Conservation (phyloP, 2,888 invertebrate genomes). For the Papilio demoleus region DNA sequence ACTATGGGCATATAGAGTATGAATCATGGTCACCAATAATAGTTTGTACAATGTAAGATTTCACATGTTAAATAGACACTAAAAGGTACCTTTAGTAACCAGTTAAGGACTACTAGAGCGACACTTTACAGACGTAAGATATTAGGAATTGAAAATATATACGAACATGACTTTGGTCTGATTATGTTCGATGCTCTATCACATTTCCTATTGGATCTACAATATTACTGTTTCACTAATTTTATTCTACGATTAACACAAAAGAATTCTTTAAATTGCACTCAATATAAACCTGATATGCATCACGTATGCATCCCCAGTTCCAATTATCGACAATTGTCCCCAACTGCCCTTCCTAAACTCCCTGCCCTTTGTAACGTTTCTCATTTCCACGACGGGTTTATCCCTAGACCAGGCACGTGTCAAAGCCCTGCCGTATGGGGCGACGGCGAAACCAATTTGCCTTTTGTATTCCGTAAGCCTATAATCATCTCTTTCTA, state of each 20-base stretch:
- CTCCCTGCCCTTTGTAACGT: conserved; percentile 45
- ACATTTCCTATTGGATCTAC: not conserved
- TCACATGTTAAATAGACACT: no score
- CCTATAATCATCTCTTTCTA: conserved; percentile 54
- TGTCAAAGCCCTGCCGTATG: conserved; percentile 68
- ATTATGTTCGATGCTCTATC: conserved; percentile 41
- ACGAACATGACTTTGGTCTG: not conserved
- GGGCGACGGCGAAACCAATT: conserved; percentile 71
- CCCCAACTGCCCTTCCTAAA: conserved; percentile 39
- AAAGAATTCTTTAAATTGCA: conserved; percentile 7
- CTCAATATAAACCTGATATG: conserved; percentile 16
- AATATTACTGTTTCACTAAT: not conserved
- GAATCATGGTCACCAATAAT: no score
- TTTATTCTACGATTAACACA: not conserved
- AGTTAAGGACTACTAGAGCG: no score
- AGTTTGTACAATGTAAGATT: no score
- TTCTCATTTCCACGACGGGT: conserved; percentile 52
- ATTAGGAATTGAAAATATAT: not conserved
- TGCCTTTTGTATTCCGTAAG: conserved; percentile 65
- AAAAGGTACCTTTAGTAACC: no score
- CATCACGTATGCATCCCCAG: conserved; percentile 14
- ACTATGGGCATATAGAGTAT: no score
- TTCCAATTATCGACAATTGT: conserved; percentile 33
- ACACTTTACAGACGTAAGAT: no score
- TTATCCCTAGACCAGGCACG: conserved; percentile 66